Conservation (phyloP, 1,140 invertebrate species). For the Solenopsis fugax region DNA sequence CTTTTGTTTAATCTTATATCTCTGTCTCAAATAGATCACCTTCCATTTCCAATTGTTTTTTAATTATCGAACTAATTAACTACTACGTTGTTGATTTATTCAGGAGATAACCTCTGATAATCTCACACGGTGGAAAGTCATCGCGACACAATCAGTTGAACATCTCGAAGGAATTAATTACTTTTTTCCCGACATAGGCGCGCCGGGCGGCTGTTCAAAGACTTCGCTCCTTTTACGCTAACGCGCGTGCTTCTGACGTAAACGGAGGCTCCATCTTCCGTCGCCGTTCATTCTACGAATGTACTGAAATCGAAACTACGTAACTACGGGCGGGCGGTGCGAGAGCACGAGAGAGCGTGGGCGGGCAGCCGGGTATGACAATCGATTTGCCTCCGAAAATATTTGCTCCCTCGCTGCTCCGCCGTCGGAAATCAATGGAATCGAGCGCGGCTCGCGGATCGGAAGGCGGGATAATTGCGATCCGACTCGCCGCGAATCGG, state of each 20-base stretch:
- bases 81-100: not conserved
- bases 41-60: too few relatives aligned
- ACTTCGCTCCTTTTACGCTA: not conserved
- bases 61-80: not conserved
- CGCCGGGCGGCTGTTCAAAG: slow-evolving; percentile 15
- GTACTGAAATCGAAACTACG: slow-evolving; percentile 73
- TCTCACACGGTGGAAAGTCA: not conserved
- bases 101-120: not conserved
- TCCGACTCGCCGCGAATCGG: not conserved
- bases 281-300: slow-evolving; percentile 61
- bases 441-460: slow-evolving; percentile 22
- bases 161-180: not conserved
- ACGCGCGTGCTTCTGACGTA: slow-evolving; percentile 59
- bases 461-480: not conserved
- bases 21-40: not conserved
- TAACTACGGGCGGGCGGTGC: slow-evolving; percentile 58
- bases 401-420: slow-evolving; percentile 67
- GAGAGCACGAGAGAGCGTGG: slow-evolving; percentile 53
- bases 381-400: slow-evolving; percentile 77
- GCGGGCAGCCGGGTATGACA: slow-evolving; percentile 61
- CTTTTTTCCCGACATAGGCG: not conserved
- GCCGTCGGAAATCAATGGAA: slow-evolving; percentile 45
- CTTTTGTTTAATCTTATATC: too few relatives aligned
- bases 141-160: not conserved
- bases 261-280: slow-evolving; percentile 76